Percentiles rank a stretch among this genome's conserved stretches.
phyloP scores from a whole-genome alignment of 2,113 vertebrate species.

The Ondatra zibethicus region DNA sequence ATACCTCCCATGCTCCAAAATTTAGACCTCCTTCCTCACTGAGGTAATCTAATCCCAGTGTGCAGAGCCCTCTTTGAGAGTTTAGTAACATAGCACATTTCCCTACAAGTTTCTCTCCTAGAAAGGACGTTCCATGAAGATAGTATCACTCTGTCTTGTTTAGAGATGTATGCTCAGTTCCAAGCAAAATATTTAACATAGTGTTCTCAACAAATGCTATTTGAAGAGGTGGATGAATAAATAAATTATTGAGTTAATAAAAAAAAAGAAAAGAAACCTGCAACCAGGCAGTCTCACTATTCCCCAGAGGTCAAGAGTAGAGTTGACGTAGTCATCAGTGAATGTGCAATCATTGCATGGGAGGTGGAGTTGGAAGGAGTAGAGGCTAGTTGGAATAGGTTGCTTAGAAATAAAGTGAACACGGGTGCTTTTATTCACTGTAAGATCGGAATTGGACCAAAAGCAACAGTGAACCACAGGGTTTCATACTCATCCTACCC shows the following conservation, averaged over 20 bases:
- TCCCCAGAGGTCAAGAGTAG: background rate
- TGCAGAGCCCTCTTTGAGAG: background rate
- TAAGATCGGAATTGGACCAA: slow-evolving; percentile 29
- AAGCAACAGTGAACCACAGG: background rate
- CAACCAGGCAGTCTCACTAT: background rate
- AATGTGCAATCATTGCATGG: background rate
- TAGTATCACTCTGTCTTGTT: background rate
- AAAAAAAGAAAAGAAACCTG: background rate
- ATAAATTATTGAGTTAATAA: background rate
- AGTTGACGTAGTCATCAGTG: background rate
- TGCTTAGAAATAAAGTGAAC: slow-evolving; percentile 11
- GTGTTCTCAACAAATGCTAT: background rate
- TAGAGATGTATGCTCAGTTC: background rate
- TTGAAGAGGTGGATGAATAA: slow-evolving; percentile 4
- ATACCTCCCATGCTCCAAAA: background rate
- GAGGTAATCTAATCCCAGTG: background rate
- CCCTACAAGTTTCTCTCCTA: background rate
- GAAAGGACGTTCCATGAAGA: slow-evolving; percentile 6
- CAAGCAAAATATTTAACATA: background rate
- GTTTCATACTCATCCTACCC: background rate
- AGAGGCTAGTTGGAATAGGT: background rate
- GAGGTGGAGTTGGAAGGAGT: background rate
- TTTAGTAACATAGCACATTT: background rate
- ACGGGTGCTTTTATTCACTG: background rate
- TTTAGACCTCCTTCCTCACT: background rate